A percentile compares a stretch with the other conserved stretches of the same genome.
Conservation (phyloP, 2,113 vertebrate genomes). For the Ochotona princeps region DNA sequence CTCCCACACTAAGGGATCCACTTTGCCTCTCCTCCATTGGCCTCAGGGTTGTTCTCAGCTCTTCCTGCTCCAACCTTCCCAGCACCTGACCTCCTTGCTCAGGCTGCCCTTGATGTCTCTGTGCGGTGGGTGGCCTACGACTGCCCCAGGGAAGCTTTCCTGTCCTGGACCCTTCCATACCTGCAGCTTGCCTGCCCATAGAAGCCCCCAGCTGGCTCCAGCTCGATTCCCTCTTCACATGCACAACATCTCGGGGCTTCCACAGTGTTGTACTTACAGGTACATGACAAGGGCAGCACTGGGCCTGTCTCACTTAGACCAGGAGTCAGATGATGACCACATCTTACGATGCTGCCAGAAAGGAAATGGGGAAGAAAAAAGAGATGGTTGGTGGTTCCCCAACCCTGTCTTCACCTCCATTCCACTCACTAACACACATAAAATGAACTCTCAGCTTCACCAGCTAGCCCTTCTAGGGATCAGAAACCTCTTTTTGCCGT, state of each 20-base stretch:
- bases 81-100: not conserved
- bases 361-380: not conserved
- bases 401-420: too few species aligned
- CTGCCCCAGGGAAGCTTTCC: not conserved
- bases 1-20: not conserved
- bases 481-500: not conserved
- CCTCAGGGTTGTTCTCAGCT: fast-evolving
- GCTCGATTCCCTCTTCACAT: not conserved
- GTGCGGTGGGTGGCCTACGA: too few species aligned
- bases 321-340: not conserved
- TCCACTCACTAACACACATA: not conserved
- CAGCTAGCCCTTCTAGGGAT: not conserved
- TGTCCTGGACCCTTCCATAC: not conserved
- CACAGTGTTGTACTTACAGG: not conserved
- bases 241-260: not conserved
- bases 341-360: not conserved
- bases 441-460: not conserved
- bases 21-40: not conserved
- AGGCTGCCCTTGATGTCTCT: not conserved
- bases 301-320: fast-evolving
- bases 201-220: not conserved
- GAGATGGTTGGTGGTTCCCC: too few species aligned
- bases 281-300: not conserved
- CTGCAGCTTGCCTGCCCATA: not conserved
- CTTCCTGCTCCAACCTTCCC: not conserved